A percentile compares a stretch with the other conserved stretches of the same genome.
phyloP scores from a whole-genome alignment of 2,888 invertebrate species.

The Aleiodes leptofemur region DNA sequence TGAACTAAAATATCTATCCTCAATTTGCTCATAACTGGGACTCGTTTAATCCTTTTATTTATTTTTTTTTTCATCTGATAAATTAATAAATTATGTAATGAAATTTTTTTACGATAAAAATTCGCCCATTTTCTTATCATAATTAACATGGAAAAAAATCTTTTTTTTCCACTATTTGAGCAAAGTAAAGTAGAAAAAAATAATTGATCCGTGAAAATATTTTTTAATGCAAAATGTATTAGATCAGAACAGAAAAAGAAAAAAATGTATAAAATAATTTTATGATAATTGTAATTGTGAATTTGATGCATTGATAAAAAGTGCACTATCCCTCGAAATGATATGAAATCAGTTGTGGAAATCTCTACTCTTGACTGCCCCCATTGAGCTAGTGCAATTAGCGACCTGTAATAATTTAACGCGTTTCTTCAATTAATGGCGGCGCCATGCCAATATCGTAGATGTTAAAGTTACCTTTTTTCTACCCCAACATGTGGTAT shows the following conservation, averaged over 20 bases:
- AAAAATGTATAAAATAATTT: conserved; percentile 32
- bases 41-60: conserved; percentile 14
- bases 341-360: conserved; percentile 28
- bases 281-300: conserved; percentile 35
- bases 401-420: conserved; percentile 71
- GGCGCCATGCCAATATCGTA: conserved; percentile 42
- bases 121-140: background rate
- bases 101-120: background rate
- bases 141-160: too few relatives aligned
- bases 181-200: background rate
- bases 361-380: conserved; percentile 22
- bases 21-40: conserved; percentile 9
- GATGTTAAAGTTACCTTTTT: background rate
- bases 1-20: conserved; percentile 34
- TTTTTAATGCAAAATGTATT: background rate
- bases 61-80: background rate
- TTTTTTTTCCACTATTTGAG: too few relatives aligned
- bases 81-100: conserved; percentile 5
- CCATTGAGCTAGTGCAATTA: conserved; percentile 66
- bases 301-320: conserved; percentile 25
- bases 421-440: conserved; percentile 68
- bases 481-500: conserved; percentile 23
- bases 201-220: background rate
- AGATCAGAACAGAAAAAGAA: background rate
- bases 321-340: background rate